A percentile compares a stretch with the other conserved stretches of the same genome.
Conservation (phyloP, 2,113 vertebrate species). For the Orthonyx spaldingii region DNA sequence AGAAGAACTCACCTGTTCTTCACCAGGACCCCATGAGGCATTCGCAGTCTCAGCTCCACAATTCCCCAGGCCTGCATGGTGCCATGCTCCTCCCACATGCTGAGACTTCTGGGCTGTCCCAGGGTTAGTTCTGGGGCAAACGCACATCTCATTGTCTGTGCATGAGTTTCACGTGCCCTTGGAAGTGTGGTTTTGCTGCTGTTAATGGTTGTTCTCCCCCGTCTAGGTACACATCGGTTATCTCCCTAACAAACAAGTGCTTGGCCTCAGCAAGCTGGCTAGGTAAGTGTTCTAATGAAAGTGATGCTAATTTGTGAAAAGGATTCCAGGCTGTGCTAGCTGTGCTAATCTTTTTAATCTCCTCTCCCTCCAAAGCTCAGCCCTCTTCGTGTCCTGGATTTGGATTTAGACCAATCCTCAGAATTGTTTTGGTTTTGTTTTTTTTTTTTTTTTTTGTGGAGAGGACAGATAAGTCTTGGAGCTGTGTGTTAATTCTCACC, state of each 20-base stretch:
- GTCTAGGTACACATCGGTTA: constrained; percentile 94
- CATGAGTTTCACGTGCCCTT: background rate
- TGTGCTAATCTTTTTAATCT: constrained; percentile 32
- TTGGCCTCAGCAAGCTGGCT: constrained; percentile 97
- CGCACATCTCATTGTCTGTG: background rate
- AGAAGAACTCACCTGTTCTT: background rate
- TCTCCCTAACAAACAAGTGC: constrained; percentile 96
- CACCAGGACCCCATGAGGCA: background rate
- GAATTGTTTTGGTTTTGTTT: background rate
- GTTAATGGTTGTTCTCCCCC: constrained; percentile 18
- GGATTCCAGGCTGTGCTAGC: constrained; percentile 20
- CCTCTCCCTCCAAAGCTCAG: background rate
- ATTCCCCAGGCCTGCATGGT: background rate
- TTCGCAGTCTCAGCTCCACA: background rate
- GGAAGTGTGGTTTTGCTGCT: background rate
- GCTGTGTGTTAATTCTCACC: background rate
- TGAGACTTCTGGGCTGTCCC: background rate
- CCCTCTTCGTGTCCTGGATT: background rate
- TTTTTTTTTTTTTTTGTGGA: background rate
- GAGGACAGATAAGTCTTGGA: background rate
- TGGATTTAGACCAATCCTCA: background rate
- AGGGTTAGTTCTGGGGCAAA: background rate
- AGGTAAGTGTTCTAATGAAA: constrained; percentile 77
- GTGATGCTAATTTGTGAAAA: constrained; percentile 5
- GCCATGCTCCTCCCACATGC: background rate